Base-by-base conservation (phyloP, 2,888 invertebrate genomes). In the Eucera pruinosa region DNA sequence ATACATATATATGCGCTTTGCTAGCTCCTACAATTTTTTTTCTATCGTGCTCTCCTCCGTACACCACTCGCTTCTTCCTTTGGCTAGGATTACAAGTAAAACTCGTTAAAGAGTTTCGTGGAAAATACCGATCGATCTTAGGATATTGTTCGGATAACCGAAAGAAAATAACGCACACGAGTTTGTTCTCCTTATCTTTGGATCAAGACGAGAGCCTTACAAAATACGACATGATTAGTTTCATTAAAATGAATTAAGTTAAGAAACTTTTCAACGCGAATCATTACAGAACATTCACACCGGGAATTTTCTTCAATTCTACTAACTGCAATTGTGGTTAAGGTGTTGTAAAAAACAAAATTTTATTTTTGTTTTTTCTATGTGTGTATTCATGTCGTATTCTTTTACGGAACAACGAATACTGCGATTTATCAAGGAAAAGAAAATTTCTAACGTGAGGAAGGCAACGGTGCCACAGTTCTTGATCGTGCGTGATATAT, bases 11-110 rank as follows among this genome's bases (percentile, higher is more conserved):
- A 65, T 50, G 67, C 71, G 72, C 47, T 80, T 82, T 54, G 41
- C 58, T 83, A 70, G 7, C 30, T 79, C 47, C 70, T 81, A 79
- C 64, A 15, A 74, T 69, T 65, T 50, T 69, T 57, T 67, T 60
- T 69, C 62, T 77, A 70, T 73, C 78, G 58, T 67, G 72, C 78
- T 72, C 79, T 67, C 67, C 68, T 72, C 64, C 70, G 36, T 73
- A 39, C 65, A 73, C 83, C 67, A 15, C 71, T 75, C 66, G 45
- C 52, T 50, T 58, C 61, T 58, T 45, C 61, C 61, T 50, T 65
- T 61, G 67, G 64, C 48, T 67, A 58, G 58, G 54, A 67, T 77
- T 54, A 50, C 39, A 45, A 57, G 13, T 54, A 23, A 58, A 47
- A 62, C 27, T 57, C 45, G 27, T 45, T 36, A n/a, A n/a, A 23